phyloP scores from a whole-genome alignment of 2,797 vertebrate species.

The Karalla daura region DNA sequence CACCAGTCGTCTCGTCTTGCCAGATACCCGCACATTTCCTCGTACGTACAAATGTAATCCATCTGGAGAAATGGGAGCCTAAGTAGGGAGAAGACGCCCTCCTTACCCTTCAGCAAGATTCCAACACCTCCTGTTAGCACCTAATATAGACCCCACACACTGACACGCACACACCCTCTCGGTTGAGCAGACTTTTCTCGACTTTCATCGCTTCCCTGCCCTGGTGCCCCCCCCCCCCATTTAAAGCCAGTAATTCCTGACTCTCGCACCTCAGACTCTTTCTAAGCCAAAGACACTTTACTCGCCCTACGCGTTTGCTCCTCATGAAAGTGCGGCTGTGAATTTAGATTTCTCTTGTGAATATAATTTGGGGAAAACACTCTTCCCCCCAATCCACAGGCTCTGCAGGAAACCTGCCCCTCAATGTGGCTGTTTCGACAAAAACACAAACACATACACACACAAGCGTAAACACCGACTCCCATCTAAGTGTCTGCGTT shows the following conservation, averaged over 20 bases:
- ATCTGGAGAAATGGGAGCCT: constrained; percentile 15
- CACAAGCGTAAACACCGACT: constrained; percentile 27
- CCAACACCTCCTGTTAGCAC: constrained; percentile 45
- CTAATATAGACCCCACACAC: constrained; percentile 38
- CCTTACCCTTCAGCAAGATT: constrained; percentile 25
- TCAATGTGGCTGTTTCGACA: constrained; percentile 23
- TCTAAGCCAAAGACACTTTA: background rate
- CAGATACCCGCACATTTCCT: no score
- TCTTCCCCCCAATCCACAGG: background rate
- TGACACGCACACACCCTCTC: no score
- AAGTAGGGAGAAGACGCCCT: constrained; percentile 23
- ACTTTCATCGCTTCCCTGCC: constrained; percentile 29
- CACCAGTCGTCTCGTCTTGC: no score
- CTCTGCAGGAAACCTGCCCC: constrained; percentile 24
- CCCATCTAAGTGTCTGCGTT: constrained; percentile 29
- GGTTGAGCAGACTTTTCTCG: background rate
- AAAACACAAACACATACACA: constrained; percentile 8
- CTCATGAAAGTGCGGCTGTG: background rate
- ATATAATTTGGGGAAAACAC: constrained; percentile 5
- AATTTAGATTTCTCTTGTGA: no score
- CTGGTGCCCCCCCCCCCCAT: no score
- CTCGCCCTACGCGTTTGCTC: no score
- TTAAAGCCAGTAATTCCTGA: constrained; percentile 8
- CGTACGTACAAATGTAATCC: background rate
- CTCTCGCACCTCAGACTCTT: background rate